These are phyloP conservation scores for Orycteropus afer DNA, from an alignment of 2,113 vertebrate genomes.

Conservation along the genomic window DNA sequence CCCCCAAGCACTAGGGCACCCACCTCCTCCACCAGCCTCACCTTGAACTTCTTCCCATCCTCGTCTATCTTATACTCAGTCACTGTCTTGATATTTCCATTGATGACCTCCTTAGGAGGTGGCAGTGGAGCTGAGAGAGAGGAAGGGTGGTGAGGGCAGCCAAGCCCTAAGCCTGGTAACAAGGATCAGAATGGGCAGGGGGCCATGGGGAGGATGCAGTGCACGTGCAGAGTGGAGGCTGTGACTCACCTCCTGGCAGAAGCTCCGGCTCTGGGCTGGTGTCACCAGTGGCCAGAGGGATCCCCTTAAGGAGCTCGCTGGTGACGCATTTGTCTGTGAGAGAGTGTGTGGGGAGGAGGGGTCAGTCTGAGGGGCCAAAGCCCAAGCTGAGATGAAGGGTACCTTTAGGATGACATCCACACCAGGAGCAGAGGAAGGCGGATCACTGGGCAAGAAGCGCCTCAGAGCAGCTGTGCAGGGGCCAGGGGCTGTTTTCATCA, in stretches of 20 bases:
- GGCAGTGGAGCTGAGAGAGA: conserved; percentile 87
- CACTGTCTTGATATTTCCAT: conserved; percentile 96
- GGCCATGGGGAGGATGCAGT: too few relatives aligned
- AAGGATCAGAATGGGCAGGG: background rate
- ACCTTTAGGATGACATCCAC: background rate
- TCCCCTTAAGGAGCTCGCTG: conserved; percentile 85
- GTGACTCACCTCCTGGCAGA: conserved; percentile 80
- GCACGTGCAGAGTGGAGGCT: accelerated
- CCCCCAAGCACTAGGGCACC: too few relatives aligned
- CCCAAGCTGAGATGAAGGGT: background rate
- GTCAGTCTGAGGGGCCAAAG: background rate
- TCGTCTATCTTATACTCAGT: conserved; percentile 96
- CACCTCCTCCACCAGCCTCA: conserved; percentile 68
- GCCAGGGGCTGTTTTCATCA: accelerated
- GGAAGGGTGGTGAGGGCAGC: background rate
- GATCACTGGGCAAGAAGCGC: background rate
- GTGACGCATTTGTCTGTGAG: conserved; percentile 84
- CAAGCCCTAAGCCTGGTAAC: accelerated
- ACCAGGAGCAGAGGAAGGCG: accelerated
- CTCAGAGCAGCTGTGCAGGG: background rate
- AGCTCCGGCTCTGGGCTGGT: conserved; percentile 79
- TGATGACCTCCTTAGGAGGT: conserved; percentile 92
- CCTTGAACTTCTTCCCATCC: conserved; percentile 95
- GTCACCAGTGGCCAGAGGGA: conserved; percentile 75
- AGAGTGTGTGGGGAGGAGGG: background rate